Percentiles rank a stretch among this genome's conserved stretches.
These are phyloP conservation scores for Hololepta plana DNA, from an alignment of 2,888 invertebrate species.

Conservation along the genomic window DNA sequence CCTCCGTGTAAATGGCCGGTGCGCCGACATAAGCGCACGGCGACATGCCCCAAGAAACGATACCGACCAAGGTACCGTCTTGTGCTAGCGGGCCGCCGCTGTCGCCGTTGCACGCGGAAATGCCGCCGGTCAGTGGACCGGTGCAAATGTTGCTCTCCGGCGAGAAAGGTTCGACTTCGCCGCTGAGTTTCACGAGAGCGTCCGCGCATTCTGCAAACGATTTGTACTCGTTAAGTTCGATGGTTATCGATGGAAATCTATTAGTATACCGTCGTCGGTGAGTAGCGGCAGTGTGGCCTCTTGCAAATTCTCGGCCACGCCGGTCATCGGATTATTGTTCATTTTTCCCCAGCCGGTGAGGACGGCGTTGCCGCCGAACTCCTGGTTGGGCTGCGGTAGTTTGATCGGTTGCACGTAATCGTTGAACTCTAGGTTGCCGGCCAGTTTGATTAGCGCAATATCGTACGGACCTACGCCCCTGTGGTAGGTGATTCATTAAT, in stretches of 20 bases:
- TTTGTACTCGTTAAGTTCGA: too few species aligned
- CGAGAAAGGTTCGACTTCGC: slow-evolving; percentile 24
- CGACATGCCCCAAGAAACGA: slow-evolving; percentile 35
- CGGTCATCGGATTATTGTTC: slow-evolving; percentile 14
- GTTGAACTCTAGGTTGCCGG: slow-evolving; percentile 17
- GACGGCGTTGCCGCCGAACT: slow-evolving; percentile 17
- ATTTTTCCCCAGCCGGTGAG: slow-evolving; percentile 32
- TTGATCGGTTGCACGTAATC: slow-evolving; percentile 20
- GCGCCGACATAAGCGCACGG: slow-evolving; percentile 33
- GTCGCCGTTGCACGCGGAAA: slow-evolving; percentile 34
- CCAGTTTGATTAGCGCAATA: slow-evolving; percentile 30
- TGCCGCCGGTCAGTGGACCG: slow-evolving; percentile 29
- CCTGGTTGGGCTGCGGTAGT: slow-evolving; percentile 18
- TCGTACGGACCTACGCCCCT: slow-evolving; percentile 26
- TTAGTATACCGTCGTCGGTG: slow-evolving; percentile 5
- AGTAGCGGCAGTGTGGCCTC: slow-evolving; percentile 20
- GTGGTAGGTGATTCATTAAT: too few species aligned
- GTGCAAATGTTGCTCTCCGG: slow-evolving; percentile 32
- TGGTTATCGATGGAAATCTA: slow-evolving; percentile 2
- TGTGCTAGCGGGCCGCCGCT: slow-evolving; percentile 35
- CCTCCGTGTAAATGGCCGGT: slow-evolving; percentile 34
- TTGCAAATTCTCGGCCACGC: slow-evolving; percentile 28
- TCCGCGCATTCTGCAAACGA: slow-evolving; percentile 25
- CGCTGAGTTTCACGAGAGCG: slow-evolving; percentile 14
- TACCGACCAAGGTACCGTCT: slow-evolving; percentile 21